A percentile compares a stretch with the other conserved stretches of the same genome.
These are phyloP conservation scores for Melanostoma mellinum DNA, from an alignment of 2,888 invertebrate species.

Conservation along the genomic window DNA sequence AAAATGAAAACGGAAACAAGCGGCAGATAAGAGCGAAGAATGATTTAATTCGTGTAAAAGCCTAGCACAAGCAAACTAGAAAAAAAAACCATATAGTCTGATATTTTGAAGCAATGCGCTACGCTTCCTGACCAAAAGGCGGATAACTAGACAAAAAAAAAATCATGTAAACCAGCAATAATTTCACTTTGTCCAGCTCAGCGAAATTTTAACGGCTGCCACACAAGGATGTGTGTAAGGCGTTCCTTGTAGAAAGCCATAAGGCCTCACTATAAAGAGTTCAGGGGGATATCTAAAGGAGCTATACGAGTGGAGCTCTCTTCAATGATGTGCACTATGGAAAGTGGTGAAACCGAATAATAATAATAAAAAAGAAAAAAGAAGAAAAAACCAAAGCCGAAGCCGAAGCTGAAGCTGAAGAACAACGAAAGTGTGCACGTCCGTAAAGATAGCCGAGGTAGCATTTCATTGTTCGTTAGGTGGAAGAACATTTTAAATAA, in stretches of 20 bases:
- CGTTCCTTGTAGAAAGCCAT: slow-evolving; percentile 26
- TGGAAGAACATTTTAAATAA: slow-evolving; percentile 71
- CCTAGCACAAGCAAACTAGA: slow-evolving; percentile 19
- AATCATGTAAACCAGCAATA: slow-evolving; percentile 73
- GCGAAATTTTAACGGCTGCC: slow-evolving; percentile 63
- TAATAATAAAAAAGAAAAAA: slow-evolving; percentile 7
- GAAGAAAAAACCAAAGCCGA: too few relatives aligned
- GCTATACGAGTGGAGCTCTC: slow-evolving; percentile 7
- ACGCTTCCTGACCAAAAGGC: slow-evolving; percentile 62
- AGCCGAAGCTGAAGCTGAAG: neutral
- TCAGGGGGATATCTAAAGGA: slow-evolving; percentile 51
- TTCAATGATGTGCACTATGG: slow-evolving; percentile 30
- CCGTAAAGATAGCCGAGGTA: slow-evolving; percentile 63
- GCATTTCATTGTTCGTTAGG: slow-evolving; percentile 64
- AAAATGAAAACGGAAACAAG: slow-evolving; percentile 31
- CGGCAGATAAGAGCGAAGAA: slow-evolving; percentile 46
- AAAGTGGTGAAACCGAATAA: slow-evolving; percentile 41
- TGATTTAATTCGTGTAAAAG: slow-evolving; percentile 70
- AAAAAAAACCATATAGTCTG: neutral
- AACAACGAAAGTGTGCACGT: slow-evolving; percentile 58
- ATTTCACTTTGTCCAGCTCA: slow-evolving; percentile 72
- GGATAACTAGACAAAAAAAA: slow-evolving; percentile 55
- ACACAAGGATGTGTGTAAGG: slow-evolving; percentile 51
- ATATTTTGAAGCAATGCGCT: slow-evolving; percentile 65
- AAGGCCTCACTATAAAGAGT: slow-evolving; percentile 24